Base-by-base conservation (phyloP, 2,888 invertebrate genomes). In the Brenthis ino region DNA sequence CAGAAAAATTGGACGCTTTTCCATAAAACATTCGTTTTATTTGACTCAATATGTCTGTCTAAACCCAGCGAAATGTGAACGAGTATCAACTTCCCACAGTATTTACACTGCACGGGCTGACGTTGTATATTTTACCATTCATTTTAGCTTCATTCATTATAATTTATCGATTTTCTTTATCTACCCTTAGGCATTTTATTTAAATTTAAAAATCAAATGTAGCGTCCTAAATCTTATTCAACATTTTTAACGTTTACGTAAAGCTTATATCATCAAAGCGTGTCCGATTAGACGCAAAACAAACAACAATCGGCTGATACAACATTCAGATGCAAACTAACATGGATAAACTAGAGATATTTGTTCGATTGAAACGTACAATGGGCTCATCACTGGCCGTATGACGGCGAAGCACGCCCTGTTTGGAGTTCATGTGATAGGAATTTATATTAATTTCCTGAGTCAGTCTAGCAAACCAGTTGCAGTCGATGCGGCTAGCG, bases 361-460 rank as follows among this genome's bases (percentile, higher is more conserved):
- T 77, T 77, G 81, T 83, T 84, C 84, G 84, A 89, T 88, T 85
- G 85, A 85, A 85, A 85, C 80, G 78, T 82, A 88, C 87, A 90
- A 89, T 89, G 83, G 86, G 85, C 83, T 88, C 88, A 89, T 89
- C 88, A 88, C 84, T 79, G 85, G 76, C 79, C 77, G 80, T 77
- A 81, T 84, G 85, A 83, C 81, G 80, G 81, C 79, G 80, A 54
- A 82, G 76, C 79, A 82, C 79, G 77, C 82, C 78, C 80, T 77
- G 74, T 84, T 85, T 79, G 80, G 80, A 87, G 87, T 87, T 85
- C 85, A 85, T 87, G 89, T 86, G 84, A 88, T 88, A 84, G 85
- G 87, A 89, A 90, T 91, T 91, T 89, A 89, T 91, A 91, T 91
- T 91, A 89, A 91, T 91, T 91, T 91, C 89, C 91, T 88, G 88